Percentiles rank a stretch among this genome's conserved stretches.
Evolutionary conservation across 2,113 vertebrate species (phyloP).

Genomic region (Saccopteryx leptura): DNA sequence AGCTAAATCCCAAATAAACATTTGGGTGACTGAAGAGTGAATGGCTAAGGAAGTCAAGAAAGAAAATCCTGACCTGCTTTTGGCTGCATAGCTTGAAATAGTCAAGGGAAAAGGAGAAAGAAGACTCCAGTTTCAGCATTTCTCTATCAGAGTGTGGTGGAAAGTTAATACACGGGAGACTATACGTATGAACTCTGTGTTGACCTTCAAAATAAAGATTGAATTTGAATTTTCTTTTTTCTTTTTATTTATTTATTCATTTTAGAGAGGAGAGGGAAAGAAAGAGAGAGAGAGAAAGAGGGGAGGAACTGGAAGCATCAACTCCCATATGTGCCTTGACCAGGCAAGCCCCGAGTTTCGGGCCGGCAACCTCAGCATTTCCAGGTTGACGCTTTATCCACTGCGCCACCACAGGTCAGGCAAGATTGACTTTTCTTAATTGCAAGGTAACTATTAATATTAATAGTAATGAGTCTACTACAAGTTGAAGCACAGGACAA

Average conservation of each 20-base stretch:
- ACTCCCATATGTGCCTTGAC: no score
- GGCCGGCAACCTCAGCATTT: no score
- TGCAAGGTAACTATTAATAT: neutral
- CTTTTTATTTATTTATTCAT: no score
- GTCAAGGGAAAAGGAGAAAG: neutral
- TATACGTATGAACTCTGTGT: neutral
- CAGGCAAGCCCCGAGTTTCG: no score
- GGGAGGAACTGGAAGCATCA: no score
- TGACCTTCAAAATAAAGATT: constrained; percentile 10
- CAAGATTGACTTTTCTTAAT: constrained; percentile 29
- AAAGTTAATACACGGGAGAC: neutral
- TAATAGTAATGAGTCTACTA: neutral
- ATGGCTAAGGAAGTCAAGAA: constrained; percentile 10
- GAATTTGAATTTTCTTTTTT: no score
- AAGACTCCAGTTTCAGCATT: neutral
- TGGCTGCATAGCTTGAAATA: constrained; percentile 9
- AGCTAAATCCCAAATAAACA: constrained; percentile 35
- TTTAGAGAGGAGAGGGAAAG: no score
- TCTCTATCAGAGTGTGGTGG: neutral
- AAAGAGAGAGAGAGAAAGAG: no score
- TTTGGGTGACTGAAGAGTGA: neutral
- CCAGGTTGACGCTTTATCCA: no score
- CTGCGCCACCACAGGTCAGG: no score
- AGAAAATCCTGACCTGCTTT: neutral
- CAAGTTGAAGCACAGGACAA: neutral